Evolutionary conservation across 2,888 invertebrate genomes (phyloP), one percentile per base, ranked within the genome.

Genomic region (Ischnus inquisitorius): DNA sequence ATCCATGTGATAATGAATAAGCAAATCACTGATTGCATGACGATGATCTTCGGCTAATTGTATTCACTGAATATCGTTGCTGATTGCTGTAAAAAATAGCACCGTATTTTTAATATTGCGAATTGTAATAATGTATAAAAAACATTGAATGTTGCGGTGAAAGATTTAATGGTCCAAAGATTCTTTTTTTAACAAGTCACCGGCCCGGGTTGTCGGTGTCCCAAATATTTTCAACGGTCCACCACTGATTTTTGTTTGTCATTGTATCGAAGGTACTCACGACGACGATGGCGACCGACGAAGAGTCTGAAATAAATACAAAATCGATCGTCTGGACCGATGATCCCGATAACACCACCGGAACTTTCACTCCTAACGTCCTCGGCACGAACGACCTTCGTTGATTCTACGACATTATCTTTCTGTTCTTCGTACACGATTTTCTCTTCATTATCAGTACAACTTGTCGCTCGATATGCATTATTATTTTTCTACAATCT

Each of bases 371-470:
- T 88, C 71, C 85, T 84, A 85, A 85, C 82, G 83, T 83, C 90
- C 85, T 90, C 88, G 86, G 89, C 82, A 86, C 87, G 77, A 90
- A 90, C 85, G 84, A 74, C 72, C 86, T 90, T 67, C 89, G 88
- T 87, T 90, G 82, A 88, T 65, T 60, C 77, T 48, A 64, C 80
- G 43, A 79, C 39, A 10, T 43, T 19, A 46, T 76, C 43, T 12
- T 48, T 41, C 34, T 78, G 25, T 68, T 48, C 46, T 19, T 25
- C 46, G 39, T 67, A 19, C 39, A 62, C 41, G 12, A 25, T 16
- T 19, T 68, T 51, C 41, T 39, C 34, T 28, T 57, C 12, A 34
- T 10, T 16, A 64, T 28, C 72, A 57, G 34, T 57, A n/a, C 3
- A 43, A 28, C 67, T 78, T 81, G 74, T 77, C 46, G 51, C 19